phyloP scores from a whole-genome alignment of 2,797 vertebrate species.

The Malurus splendens region DNA sequence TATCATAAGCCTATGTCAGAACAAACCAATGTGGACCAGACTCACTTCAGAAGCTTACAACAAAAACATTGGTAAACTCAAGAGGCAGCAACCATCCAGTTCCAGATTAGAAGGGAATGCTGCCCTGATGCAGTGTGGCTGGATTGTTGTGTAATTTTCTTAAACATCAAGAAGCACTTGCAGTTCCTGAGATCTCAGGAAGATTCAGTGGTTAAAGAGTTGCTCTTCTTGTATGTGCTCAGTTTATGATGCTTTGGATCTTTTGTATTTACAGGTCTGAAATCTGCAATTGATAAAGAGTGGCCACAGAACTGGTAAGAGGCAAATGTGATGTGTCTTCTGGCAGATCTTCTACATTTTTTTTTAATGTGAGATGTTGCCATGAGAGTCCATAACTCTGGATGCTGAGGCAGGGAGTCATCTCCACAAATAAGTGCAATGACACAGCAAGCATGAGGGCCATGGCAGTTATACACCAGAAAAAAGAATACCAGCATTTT shows the following conservation, averaged over 20 bases:
- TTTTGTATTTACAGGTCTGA: not conserved
- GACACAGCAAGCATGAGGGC: not conserved
- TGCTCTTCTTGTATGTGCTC: not conserved
- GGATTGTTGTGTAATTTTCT: not conserved
- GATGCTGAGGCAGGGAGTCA: not conserved
- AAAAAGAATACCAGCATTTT: not conserved
- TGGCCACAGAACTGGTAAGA: not conserved
- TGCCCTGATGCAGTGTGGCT: not conserved
- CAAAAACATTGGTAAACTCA: not conserved
- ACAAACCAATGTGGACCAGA: not conserved
- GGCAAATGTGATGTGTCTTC: accelerated
- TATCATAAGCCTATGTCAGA: not conserved
- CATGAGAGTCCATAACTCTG: not conserved
- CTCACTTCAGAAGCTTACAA: not conserved
- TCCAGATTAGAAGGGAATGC: not conserved
- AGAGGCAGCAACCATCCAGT: not conserved
- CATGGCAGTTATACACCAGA: not conserved
- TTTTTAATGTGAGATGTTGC: not conserved
- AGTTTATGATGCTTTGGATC: not conserved
- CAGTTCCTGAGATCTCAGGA: not conserved
- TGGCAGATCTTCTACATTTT: not conserved
- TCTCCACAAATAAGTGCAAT: not conserved
- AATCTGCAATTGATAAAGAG: not conserved
- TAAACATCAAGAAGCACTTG: accelerated
- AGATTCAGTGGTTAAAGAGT: not conserved